Conservation (phyloP, 2,888 invertebrate species). For the Lithophane socia region DNA sequence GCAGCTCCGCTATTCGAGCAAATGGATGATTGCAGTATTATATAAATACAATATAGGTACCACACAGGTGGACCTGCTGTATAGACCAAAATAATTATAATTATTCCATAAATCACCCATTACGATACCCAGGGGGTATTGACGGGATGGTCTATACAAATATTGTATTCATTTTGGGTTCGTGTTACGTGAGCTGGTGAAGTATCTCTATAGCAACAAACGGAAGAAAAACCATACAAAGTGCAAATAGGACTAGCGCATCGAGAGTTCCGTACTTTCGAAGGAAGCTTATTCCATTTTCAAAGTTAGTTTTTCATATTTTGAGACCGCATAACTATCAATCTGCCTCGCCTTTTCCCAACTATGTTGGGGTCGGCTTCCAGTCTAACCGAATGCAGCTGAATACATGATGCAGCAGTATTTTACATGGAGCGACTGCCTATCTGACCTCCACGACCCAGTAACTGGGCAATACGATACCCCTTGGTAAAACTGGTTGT, state of each 20-base stretch:
- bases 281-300: not conserved
- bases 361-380: too few species aligned
- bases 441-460: too few species aligned
- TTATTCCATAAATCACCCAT: slow-evolving; percentile 37
- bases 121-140: slow-evolving; percentile 33
- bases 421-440: too few species aligned
- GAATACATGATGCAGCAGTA: too few species aligned
- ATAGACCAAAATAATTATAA: slow-evolving; percentile 24
- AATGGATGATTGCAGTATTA: slow-evolving; percentile 23
- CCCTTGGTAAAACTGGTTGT: too few species aligned
- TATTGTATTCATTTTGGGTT: slow-evolving; percentile 17
- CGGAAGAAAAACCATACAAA: not conserved
- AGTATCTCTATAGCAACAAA: not conserved
- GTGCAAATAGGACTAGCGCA: not conserved
- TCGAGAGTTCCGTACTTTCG: not conserved
- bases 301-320: not conserved
- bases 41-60: not conserved
- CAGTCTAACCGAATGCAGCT: too few species aligned
- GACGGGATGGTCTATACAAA: slow-evolving; percentile 16
- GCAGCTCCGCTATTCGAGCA: not conserved
- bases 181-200: slow-evolving; percentile 8
- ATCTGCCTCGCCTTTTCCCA: too few species aligned
- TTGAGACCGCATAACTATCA: not conserved
- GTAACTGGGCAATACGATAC: too few species aligned
- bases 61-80: slow-evolving; percentile 31